These are phyloP conservation scores for Ormyrus pomaceus DNA, from an alignment of 2,888 invertebrate genomes.

Conservation along the genomic window DNA sequence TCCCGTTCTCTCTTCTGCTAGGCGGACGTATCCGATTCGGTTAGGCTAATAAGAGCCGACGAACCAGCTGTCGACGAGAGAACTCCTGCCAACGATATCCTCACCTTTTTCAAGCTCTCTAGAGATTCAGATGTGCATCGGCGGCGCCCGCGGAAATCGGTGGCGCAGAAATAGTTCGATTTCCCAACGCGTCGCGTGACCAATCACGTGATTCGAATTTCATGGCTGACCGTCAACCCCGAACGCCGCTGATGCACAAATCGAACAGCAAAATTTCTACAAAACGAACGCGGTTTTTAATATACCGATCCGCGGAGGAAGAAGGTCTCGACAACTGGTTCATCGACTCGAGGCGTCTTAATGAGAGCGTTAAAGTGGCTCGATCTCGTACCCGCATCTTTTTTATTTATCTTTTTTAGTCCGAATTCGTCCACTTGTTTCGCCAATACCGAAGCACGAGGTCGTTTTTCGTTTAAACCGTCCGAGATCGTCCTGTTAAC, in stretches of 20 bases:
- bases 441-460: constrained; percentile 52
- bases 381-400: constrained; percentile 32
- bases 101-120: no score
- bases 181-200: not conserved
- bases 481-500: constrained; percentile 45
- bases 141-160: no score
- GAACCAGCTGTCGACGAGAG: constrained; percentile 15
- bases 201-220: not conserved
- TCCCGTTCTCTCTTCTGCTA: constrained; percentile 31
- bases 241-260: not conserved
- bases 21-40: constrained; percentile 18
- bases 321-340: not conserved
- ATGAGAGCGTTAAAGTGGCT: constrained; percentile 39
- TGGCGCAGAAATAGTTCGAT: no score
- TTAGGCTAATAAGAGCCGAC: constrained; percentile 6
- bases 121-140: no score
- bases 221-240: not conserved
- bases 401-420: constrained; percentile 39
- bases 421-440: constrained; percentile 54
- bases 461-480: constrained; percentile 50
- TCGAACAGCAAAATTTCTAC: no score
- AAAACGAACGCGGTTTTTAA: no score
- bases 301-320: no score
- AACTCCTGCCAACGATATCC: no score
- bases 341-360: constrained; percentile 20